A percentile compares a stretch with the other conserved stretches of the same genome.
Conservation (phyloP, 2,888 invertebrate species). For the Aphodius sticticus region DNA sequence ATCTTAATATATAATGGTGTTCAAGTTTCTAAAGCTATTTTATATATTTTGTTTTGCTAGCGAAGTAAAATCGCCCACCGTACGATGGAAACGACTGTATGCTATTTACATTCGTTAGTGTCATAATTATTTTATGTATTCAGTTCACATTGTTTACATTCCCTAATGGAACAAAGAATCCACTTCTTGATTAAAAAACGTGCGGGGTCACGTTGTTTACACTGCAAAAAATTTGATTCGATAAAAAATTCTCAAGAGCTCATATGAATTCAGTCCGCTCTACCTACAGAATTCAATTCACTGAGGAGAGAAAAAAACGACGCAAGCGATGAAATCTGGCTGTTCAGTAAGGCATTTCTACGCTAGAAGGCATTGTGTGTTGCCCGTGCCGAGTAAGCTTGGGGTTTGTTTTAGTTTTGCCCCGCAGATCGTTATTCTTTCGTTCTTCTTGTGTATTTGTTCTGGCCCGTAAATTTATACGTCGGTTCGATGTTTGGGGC, state of each 20-base stretch:
- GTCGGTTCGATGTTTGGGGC: background rate
- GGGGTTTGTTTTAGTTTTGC: background rate
- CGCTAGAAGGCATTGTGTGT: background rate
- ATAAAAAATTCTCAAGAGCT: background rate
- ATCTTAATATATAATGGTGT: too few species aligned
- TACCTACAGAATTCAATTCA: background rate
- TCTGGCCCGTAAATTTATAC: background rate
- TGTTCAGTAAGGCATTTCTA: background rate
- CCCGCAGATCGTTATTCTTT: background rate
- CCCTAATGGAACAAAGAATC: too few species aligned
- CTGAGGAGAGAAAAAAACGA: background rate
- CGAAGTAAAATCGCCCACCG: too few species aligned
- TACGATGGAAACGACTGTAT: too few species aligned
- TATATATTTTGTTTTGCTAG: too few species aligned
- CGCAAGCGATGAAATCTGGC: background rate
- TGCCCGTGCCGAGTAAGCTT: background rate
- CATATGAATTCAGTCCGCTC: background rate
- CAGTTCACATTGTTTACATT: too few species aligned
- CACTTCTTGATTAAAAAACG: too few species aligned
- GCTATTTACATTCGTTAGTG: too few species aligned
- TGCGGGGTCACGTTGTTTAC: background rate
- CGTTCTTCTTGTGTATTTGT: background rate
- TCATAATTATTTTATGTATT: too few species aligned
- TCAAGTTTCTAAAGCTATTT: too few species aligned
- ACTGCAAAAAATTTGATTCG: background rate